Percentiles rank a stretch among this genome's conserved stretches.
Conservation (phyloP, 2,797 vertebrate species). For the Scomberomorus guttatus region DNA sequence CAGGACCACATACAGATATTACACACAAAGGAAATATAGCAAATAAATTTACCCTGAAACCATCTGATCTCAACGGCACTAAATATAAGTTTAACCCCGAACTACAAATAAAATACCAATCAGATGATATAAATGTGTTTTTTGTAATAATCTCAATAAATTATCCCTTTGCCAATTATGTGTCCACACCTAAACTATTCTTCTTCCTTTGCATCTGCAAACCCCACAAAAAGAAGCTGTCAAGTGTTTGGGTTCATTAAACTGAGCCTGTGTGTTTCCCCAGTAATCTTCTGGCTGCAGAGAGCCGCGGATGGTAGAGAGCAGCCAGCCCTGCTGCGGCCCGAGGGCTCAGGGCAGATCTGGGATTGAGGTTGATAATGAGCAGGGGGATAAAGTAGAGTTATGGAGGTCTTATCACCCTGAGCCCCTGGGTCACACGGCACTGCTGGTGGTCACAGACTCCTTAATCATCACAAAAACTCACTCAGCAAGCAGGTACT, state of each 20-base stretch:
- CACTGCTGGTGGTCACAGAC: constrained; percentile 74
- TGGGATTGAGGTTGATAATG: constrained; percentile 81
- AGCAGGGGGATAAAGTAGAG: constrained; percentile 84
- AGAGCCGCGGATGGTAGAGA: constrained; percentile 46
- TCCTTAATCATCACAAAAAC: constrained; percentile 53
- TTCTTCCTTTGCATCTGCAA: constrained; percentile 24
- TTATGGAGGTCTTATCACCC: constrained; percentile 85
- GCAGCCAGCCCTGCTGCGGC: constrained; percentile 51
- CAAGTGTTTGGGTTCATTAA: constrained; percentile 59
- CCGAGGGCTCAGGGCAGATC: constrained; percentile 70
- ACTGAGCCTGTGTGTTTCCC: constrained; percentile 71
- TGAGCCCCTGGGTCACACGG: constrained; percentile 75
- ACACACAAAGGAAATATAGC: not conserved
- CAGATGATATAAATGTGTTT: not conserved
- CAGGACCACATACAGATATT: constrained; percentile 14
- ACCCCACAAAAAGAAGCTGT: constrained; percentile 45
- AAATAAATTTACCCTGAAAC: constrained; percentile 6
- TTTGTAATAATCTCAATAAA: not conserved
- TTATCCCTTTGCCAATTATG: not conserved
- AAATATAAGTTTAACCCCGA: constrained; percentile 6
- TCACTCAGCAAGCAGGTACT: constrained; percentile 38
- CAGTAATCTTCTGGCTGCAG: constrained; percentile 69
- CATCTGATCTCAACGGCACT: not conserved
- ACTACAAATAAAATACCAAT: constrained; percentile 3
- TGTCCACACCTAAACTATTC: not conserved